Evolutionary conservation across 30 jellyfish, hydroid and myxozoan species (phyloP).

Genomic region (Aurelia aurita): DNA sequence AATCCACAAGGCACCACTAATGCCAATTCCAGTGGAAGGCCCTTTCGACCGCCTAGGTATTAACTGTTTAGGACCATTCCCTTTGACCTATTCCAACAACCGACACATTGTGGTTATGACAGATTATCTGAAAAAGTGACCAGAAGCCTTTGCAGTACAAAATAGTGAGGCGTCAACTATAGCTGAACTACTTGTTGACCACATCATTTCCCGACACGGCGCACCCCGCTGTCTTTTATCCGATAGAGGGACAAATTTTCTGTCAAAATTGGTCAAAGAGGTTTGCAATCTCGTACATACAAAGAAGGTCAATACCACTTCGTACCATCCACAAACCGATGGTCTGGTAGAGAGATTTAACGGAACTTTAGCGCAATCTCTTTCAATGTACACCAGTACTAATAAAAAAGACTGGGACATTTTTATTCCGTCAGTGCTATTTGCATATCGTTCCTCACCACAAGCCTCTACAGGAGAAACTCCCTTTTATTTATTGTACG

Average conservation of each 20-base stretch:
- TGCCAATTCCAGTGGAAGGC: too few relatives aligned
- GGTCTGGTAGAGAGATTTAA: conserved; percentile 51
- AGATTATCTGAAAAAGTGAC: too few relatives aligned
- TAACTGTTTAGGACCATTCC: too few relatives aligned
- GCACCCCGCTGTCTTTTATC: conserved; percentile 11
- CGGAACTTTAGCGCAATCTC: conserved; percentile 27
- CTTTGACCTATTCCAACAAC: too few relatives aligned
- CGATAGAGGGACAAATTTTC: conserved; percentile 37
- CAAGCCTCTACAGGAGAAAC: too few relatives aligned
- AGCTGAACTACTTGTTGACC: conserved; percentile 20
- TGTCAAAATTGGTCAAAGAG: conserved; percentile 14
- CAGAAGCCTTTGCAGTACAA: too few relatives aligned
- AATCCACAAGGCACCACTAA: too few relatives aligned
- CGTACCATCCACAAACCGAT: conserved; percentile 52
- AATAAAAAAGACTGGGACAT: conserved; percentile 54
- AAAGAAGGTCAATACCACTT: conserved; percentile 46
- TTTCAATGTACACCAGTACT: conserved; percentile 16
- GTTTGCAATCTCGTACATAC: conserved; percentile 24
- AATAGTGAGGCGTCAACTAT: not conserved
- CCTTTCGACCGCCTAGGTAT: too few relatives aligned
- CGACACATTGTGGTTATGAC: conserved; percentile 24
- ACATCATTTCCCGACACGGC: not conserved
- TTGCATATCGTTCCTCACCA: too few relatives aligned
- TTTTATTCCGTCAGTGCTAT: conserved; percentile 1
- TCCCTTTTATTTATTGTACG: too few relatives aligned